Evolutionary conservation across 2,113 vertebrate species (phyloP).

Genomic region (Sinocyclocheilus anophthalmus): DNA sequence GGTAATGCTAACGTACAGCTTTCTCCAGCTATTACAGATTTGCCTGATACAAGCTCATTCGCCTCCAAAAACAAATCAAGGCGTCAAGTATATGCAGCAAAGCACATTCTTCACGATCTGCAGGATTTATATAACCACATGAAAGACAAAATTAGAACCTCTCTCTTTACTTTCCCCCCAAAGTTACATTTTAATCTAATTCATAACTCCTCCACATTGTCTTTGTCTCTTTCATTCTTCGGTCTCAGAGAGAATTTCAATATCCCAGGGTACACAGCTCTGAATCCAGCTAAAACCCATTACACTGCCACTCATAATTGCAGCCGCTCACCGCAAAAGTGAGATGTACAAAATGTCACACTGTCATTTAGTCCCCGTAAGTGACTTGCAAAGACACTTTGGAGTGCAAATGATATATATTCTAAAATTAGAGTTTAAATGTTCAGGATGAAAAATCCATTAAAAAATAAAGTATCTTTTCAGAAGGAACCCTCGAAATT

Average conservation of each 20-base stretch:
- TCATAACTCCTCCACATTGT: conserved; percentile 21
- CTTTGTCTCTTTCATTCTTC: conserved; percentile 27
- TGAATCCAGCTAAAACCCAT: conserved; percentile 36
- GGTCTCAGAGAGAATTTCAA: conserved; percentile 28
- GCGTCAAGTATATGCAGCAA: neutral
- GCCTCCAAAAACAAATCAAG: conserved; percentile 21
- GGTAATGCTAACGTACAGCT: neutral
- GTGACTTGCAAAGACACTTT: conserved; percentile 30
- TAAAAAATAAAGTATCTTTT: neutral
- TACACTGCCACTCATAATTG: conserved; percentile 35
- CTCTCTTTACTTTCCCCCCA: neutral
- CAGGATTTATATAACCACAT: conserved; percentile 4
- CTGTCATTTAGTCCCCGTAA: conserved; percentile 34
- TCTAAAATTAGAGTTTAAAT: conserved; percentile 31
- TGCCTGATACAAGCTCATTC: neutral
- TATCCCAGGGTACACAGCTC: conserved; percentile 31
- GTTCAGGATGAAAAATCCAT: conserved; percentile 22
- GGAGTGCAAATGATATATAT: conserved; percentile 37
- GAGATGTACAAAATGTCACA: conserved; percentile 25
- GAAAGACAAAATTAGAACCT: conserved; percentile 1
- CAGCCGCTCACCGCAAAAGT: conserved; percentile 17
- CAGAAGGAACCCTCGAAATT: neutral
- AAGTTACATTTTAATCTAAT: conserved; percentile 30
- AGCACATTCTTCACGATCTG: neutral
- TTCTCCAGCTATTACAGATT: neutral